Evolutionary conservation across 2,797 vertebrate species (phyloP).

Genomic region (Eutrigla gurnardus): DNA sequence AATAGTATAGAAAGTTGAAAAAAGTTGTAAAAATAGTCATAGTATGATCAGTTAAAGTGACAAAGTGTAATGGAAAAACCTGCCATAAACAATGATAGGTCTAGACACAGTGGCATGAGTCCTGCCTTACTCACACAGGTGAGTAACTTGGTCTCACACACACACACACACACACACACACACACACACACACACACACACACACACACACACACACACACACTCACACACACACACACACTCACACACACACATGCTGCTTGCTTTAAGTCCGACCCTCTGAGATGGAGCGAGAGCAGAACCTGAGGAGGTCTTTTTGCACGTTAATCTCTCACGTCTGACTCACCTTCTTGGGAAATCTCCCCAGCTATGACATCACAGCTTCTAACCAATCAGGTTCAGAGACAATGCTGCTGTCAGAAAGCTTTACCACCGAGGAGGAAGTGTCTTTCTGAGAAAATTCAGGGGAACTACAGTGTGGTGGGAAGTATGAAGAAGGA

Average conservation of each 20-base stretch:
- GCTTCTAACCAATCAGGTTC: slow-evolving; percentile 41
- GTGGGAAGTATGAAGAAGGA: no score
- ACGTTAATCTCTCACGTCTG: slow-evolving; percentile 30
- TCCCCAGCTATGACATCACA: slow-evolving; percentile 30
- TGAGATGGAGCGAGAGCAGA: slow-evolving; percentile 1
- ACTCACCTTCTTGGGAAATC: slow-evolving; percentile 53
- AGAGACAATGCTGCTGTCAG: not conserved
- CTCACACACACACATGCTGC: not conserved
- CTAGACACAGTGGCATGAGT: slow-evolving; percentile 53
- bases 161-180: slow-evolving; percentile 11
- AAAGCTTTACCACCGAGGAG: slow-evolving; percentile 16
- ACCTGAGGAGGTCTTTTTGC: not conserved
- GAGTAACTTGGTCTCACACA: slow-evolving; percentile 56
- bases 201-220: slow-evolving; percentile 10
- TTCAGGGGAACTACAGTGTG: slow-evolving; percentile 41
- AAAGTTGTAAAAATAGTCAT: no score
- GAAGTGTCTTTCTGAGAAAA: slow-evolving; percentile 47
- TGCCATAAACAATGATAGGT: slow-evolving; percentile 10
- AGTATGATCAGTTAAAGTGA: no score
- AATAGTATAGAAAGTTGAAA: no score
- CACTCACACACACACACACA: slow-evolving; percentile 20
- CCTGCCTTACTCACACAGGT: slow-evolving; percentile 69
- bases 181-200: not conserved
- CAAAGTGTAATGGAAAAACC: no score
- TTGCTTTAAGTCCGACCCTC: not conserved